Conservation (phyloP, 1,140 invertebrate genomes). For the Teleogryllus occipitalis region DNA sequence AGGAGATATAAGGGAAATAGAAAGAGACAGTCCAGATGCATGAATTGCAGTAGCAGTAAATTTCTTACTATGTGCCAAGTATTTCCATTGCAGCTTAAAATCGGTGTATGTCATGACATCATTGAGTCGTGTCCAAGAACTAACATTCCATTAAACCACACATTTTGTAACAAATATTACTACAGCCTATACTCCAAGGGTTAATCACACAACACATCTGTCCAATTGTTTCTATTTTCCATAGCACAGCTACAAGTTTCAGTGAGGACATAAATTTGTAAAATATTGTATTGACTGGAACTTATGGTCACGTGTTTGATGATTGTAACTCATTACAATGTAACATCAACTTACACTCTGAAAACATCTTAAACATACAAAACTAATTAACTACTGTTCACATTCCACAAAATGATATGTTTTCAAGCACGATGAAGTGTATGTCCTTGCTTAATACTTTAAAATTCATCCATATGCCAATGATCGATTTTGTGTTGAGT, state of each 20-base stretch:
- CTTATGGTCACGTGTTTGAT: slow-evolving; percentile 7
- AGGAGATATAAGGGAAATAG: neutral
- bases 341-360: slow-evolving; percentile 20
- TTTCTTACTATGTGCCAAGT: neutral
- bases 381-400: slow-evolving; percentile 21
- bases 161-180: neutral
- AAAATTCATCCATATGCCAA: neutral
- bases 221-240: slow-evolving; percentile 5
- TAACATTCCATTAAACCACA: neutral
- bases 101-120: neutral
- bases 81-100: neutral
- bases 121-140: neutral
- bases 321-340: slow-evolving; percentile 14
- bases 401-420: slow-evolving; percentile 23
- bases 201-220: neutral
- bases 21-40: neutral
- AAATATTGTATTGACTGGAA: slow-evolving; percentile 1
- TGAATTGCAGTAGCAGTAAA: neutral
- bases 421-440: slow-evolving; percentile 16
- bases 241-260: neutral
- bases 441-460: slow-evolving; percentile 7
- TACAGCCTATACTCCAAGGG: neutral
- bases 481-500: slow-evolving; percentile 10
- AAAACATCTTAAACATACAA: slow-evolving; percentile 21
- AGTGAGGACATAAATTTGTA: slow-evolving; percentile 5